Conservation (phyloP, 2,797 vertebrate genomes). For the Eulemur albifrons region DNA sequence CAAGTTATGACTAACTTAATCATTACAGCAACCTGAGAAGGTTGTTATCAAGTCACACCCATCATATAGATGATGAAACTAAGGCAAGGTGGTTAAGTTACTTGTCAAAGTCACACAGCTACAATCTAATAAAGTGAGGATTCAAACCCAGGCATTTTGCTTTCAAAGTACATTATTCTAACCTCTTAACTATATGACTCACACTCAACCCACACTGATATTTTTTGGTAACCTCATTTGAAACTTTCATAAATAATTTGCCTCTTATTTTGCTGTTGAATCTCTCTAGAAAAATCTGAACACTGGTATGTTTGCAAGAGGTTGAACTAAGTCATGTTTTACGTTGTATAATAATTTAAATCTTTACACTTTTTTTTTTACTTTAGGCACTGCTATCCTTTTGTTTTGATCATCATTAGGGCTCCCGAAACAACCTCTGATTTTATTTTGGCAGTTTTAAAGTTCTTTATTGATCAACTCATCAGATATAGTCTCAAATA, state of each 20-base stretch:
- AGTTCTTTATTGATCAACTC: not conserved
- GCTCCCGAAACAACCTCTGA: not conserved
- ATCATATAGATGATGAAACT: not conserved
- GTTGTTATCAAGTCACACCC: not conserved
- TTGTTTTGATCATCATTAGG: not conserved
- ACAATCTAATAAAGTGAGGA: not conserved
- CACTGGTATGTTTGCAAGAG: not conserved
- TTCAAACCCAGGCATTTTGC: not conserved
- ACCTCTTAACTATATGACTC: not conserved
- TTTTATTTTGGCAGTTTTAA: conserved; percentile 18
- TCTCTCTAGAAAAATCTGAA: conserved; percentile 22
- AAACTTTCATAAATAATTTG: conserved; percentile 25
- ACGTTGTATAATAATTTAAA: not conserved
- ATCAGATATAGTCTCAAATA: not conserved
- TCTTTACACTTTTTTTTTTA: not conserved
- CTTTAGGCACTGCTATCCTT: not conserved
- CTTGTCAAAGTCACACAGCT: not conserved
- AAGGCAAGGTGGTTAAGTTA: not conserved
- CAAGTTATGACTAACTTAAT: not conserved
- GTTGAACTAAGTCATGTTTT: conserved; percentile 22
- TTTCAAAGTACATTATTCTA: not conserved
- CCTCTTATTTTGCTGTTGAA: not conserved
- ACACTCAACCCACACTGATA: not conserved
- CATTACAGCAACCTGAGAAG: not conserved
- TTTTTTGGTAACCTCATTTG: conserved; percentile 25